Evolutionary conservation across 2,113 vertebrate species (phyloP), one percentile per base, ranked within the genome.

Genomic region (Cinclus mexicanus): DNA sequence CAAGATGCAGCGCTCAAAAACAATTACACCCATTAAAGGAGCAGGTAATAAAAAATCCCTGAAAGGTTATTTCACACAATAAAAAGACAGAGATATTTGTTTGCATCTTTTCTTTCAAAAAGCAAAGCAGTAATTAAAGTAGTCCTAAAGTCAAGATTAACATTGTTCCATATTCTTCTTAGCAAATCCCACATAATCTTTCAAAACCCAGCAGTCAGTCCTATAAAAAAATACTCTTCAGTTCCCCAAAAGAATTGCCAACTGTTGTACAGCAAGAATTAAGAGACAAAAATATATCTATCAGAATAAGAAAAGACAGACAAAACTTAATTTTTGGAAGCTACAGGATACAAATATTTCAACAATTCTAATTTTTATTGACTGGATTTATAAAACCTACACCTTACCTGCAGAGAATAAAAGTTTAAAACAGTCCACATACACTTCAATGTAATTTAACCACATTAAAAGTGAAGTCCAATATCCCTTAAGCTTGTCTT

Each of bases 91-190:
- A 87, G 57, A 42, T 67, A 75, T 60, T 37, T 60, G 20, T 71
- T 83, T 93, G 59, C 77, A 74, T 81, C n/a, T 95, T 87, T 79
- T 71, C 63, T 86, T 77, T 84, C 57, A 64, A 55, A 92, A 92
- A 52, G 29, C 29, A 89, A 77, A 87, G 67, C 39, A 83, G 37
- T 72, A 57, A 88, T 80, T 59, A 68, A 76, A 47, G 12, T 83
- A 37, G 28, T 78, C 24, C 56, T 78, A 52, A 76, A 61, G 17
- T 22, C 22, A 90, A 75, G 49, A 63, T 70, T 59, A 96, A 65
- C 11, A n/a, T 17, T 55, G 5, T 47, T 83, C 74, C 72, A 71
- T 64, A 88, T 24, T 82, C 31, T 86, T 72, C 68, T 68, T 59
- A 31, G 70, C 12, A 76, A 64, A 84, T 77, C 28, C 41, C 17